Base-by-base conservation (phyloP, 2,888 invertebrate species). In the Argyresthia albistria region DNA sequence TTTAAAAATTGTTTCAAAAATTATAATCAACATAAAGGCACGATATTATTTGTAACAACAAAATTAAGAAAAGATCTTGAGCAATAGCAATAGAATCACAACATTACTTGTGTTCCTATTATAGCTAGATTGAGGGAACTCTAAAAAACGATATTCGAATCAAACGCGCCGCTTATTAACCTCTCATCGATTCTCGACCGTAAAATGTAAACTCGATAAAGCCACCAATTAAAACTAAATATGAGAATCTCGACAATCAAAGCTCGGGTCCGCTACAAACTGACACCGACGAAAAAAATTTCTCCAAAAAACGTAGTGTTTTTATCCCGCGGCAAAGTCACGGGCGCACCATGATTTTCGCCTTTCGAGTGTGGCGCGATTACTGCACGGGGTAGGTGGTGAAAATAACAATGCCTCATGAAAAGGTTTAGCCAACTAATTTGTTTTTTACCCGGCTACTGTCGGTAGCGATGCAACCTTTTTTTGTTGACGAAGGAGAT, bases 181-280 rank as follows among this genome's bases (percentile, higher is more conserved):
- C 84, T 83, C 84, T 87, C 87, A 84, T 84, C 87, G 84, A 79
- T 70, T 78, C 73, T 48, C 76, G 80, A 86, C 87, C 87, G 87
- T 86, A 87, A 87, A 87, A 86, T 83, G 86, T 87, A 87, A 87
- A 87, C 86, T 84, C 84, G 86, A 86, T 87, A 86, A 87, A 84
- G 84, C 83, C 84, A 87, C 87, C 87, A 87, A 87, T 87, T 87
- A 87, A 87, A 87, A 86, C 86, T 86, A 84, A 86, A 87, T 81
- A 87, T 84, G 87, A 87, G 86, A 86, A 83, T 79, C 72, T 83
- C 77, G 73, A 80, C 81, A 86, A 81, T 87, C 87, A 87, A 86
- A 86, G 86, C 80, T 70, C 70, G 69, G 74, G 83, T n/a, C 87
- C 86, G 86, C 86, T 83, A 80, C 73, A 82, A 81, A 8, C 83